Evolutionary conservation across 2,888 invertebrate genomes (phyloP).

Genomic region (Busseola fusca): DNA sequence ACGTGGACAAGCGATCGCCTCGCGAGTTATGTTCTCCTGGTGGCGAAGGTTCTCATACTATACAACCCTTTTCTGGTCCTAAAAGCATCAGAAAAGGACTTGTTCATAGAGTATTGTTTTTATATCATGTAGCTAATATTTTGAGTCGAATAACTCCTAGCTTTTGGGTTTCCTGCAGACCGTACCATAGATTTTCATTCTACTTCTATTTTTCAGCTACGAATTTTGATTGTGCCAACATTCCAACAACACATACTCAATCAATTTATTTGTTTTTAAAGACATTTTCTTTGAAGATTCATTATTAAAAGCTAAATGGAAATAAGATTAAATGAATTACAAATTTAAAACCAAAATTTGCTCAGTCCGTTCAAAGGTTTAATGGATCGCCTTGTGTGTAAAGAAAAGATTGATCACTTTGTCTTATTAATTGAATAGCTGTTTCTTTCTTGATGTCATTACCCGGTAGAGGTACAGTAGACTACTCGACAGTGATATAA

Average conservation of each 20-base stretch:
- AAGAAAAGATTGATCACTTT: background rate
- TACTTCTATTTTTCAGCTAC: background rate
- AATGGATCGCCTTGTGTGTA: background rate
- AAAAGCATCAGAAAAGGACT: constrained; percentile 75
- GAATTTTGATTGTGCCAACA: background rate
- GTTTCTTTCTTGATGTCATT: constrained; percentile 5
- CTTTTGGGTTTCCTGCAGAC: background rate
- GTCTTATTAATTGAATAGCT: constrained; percentile 14
- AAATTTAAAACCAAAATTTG: background rate
- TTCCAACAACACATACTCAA: background rate
- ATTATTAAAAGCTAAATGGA: background rate
- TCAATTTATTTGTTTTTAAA: background rate
- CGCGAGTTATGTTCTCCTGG: constrained; percentile 76
- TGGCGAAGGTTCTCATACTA: constrained; percentile 80
- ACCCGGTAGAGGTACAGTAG: background rate
- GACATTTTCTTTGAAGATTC: background rate
- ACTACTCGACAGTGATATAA: background rate
- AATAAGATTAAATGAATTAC: background rate
- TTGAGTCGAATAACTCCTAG: constrained; percentile 27
- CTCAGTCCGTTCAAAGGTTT: background rate
- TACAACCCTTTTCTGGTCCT: constrained; percentile 85
- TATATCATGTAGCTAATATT: constrained; percentile 60
- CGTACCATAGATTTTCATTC: background rate
- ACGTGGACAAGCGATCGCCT: constrained; percentile 71
- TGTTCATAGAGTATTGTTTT: constrained; percentile 67